A percentile compares a stretch with the other conserved stretches of the same genome.
Evolutionary conservation across 1,140 invertebrate genomes (phyloP).

Genomic region (Bombyx mandarina): DNA sequence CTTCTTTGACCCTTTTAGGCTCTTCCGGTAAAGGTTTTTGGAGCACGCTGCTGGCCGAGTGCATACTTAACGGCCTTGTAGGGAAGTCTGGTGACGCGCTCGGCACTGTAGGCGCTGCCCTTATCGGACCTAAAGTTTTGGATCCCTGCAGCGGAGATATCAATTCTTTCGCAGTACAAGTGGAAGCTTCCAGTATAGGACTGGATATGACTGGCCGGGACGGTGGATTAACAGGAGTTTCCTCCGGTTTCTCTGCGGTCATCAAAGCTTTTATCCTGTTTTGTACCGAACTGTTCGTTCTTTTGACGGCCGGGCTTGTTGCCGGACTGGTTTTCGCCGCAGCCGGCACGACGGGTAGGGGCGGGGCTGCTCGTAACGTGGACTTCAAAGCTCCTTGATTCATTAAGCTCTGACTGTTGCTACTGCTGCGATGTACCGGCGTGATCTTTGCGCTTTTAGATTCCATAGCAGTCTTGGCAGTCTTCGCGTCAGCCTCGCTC

Average conservation of each 20-base stretch:
- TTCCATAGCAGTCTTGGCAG: slow-evolving; percentile 6
- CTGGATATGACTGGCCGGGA: slow-evolving; percentile 83
- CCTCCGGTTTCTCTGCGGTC: slow-evolving; percentile 65
- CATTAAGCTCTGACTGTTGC: slow-evolving; percentile 45
- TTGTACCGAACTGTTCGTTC: slow-evolving; percentile 57
- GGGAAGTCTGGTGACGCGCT: slow-evolving; percentile 38
- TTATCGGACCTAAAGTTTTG: slow-evolving; percentile 69
- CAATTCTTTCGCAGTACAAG: slow-evolving; percentile 81
- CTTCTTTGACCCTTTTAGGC: slow-evolving; percentile 71
- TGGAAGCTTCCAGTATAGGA: slow-evolving; percentile 84
- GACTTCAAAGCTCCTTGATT: slow-evolving; percentile 49
- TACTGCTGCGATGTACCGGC: slow-evolving; percentile 53
- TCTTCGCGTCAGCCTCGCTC: slow-evolving; percentile 7
- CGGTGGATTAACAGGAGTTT: slow-evolving; percentile 49
- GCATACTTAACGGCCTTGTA: slow-evolving; percentile 69
- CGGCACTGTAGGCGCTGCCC: slow-evolving; percentile 72
- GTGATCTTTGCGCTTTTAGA: slow-evolving; percentile 55
- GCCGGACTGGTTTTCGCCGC: slow-evolving; percentile 38
- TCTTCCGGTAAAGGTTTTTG: slow-evolving; percentile 60
- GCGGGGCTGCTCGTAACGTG: slow-evolving; percentile 58
- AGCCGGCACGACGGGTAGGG: slow-evolving; percentile 55
- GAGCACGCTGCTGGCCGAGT: slow-evolving; percentile 53
- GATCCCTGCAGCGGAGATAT: slow-evolving; percentile 70
- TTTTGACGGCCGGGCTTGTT: slow-evolving; percentile 49
- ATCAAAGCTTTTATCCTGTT: slow-evolving; percentile 58